A percentile compares a stretch with the other conserved stretches of the same genome.
phyloP scores from a whole-genome alignment of 2,888 invertebrate species.

The Caenorhabditis angaria region DNA sequence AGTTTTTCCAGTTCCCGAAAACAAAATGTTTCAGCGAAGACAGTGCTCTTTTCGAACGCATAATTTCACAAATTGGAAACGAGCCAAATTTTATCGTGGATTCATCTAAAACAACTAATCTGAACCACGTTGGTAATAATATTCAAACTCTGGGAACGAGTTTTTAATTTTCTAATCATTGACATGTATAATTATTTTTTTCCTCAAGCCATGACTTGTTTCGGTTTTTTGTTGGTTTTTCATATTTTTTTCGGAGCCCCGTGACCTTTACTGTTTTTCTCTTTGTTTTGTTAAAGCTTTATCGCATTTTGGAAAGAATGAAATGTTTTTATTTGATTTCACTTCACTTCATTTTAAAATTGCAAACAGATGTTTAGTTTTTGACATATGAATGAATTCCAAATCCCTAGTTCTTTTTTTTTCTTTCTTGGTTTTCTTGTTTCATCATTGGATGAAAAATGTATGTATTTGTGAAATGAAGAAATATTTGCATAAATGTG shows the following conservation, averaged over 20 bases:
- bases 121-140: not conserved
- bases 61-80: constrained; percentile 54
- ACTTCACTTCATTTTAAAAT: constrained; percentile 1
- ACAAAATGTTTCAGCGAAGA: constrained; percentile 41
- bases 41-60: constrained; percentile 76
- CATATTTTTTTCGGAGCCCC: not conserved
- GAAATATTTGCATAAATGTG: constrained; percentile 4
- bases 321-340: not conserved
- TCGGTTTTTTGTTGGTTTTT: too few species aligned
- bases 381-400: constrained; percentile 9
- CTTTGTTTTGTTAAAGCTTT: constrained; percentile 7
- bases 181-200: constrained; percentile 4
- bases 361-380: constrained; percentile 11
- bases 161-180: constrained; percentile 8
- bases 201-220: not conserved
- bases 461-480: not conserved
- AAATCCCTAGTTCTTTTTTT: not conserved
- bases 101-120: not conserved
- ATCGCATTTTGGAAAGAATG: not conserved
- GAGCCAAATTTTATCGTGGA: constrained; percentile 59
- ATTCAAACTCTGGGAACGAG: not conserved
- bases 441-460: not conserved
- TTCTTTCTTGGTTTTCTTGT: not conserved
- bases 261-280: constrained; percentile 4
- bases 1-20: not conserved